Evolutionary conservation across 2,888 invertebrate genomes (phyloP), one percentile per base, ranked within the genome.

Genomic region (Cremastinae sp.): DNA sequence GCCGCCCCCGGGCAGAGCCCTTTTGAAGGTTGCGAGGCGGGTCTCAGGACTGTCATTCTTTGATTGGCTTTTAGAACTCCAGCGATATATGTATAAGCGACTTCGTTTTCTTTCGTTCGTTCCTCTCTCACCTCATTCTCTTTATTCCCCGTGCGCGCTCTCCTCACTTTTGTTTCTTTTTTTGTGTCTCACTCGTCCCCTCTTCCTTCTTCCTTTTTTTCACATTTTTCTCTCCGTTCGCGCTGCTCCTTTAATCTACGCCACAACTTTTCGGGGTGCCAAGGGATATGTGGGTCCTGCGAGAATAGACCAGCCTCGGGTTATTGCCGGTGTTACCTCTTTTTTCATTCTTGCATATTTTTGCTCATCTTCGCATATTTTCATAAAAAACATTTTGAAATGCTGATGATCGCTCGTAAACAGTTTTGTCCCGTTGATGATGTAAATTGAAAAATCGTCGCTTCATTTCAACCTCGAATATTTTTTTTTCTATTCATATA

Each of bases 21-120:
- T 87, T 87, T 83, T 81, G 85, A 88, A 88, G 88, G 79, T 78
- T 80, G 71, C 77, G 80, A 86, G 86, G 87, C 85, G 86, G 86
- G 79, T 81, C 77, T 59, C 83, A 77, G 80, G 83, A 87, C 88
- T 89, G 89, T 89, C 89, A 89, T 87, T 89, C 87, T 88, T 89
- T 89, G 89, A 89, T 89, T 89, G 89, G 89, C 76, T 76, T 76
- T 76, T 76, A 76, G 76, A 76, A 53, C 69, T 53, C 62, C 5
- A 14, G 45, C 58, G 65, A 43, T 56, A 64, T 66, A 59, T 59
- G 41, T 68, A 58, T 68, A 58, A 18, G 65, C 79, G 72, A 75
- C 68, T 74, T 68, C 78, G 65, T 83, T 83, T 69, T 75, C 70
- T 85, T 83, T 84, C 81, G 81, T 79, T 74, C 76, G 58, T 79